phyloP scores from a whole-genome alignment of 2,888 invertebrate species.

The Galerucella nymphaeae region DNA sequence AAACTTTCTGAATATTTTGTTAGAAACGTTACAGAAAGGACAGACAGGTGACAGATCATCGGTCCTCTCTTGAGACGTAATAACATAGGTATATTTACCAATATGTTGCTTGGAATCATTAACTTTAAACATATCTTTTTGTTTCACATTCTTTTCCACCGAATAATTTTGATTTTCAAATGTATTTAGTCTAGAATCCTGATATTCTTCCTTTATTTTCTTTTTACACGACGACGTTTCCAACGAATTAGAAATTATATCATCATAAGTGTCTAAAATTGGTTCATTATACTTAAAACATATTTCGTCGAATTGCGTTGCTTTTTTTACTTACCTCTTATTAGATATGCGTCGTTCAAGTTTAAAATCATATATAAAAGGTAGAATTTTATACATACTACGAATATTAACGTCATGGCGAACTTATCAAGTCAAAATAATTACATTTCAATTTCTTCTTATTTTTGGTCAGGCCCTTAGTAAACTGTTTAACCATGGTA shows the following conservation, averaged over 20 bases:
- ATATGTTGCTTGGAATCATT: not conserved
- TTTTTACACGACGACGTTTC: not conserved
- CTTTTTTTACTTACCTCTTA: not conserved
- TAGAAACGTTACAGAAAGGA: no score
- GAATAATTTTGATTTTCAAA: not conserved
- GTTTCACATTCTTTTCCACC: not conserved
- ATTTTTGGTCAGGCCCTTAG: not conserved
- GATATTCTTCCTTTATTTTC: not conserved
- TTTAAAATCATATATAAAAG: not conserved
- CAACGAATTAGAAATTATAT: not conserved
- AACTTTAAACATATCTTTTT: not conserved
- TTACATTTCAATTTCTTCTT: not conserved
- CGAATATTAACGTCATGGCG: not conserved
- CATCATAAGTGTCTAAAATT: constrained; percentile 3
- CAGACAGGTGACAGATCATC: no score
- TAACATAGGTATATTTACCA: not conserved
- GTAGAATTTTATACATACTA: not conserved
- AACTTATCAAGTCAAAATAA: not conserved
- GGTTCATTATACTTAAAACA: not conserved
- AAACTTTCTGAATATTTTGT: not conserved
- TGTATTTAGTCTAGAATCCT: not conserved
- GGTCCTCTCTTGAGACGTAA: not conserved
- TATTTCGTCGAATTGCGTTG: not conserved
- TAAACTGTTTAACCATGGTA: not conserved
- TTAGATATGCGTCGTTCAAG: not conserved